Conservation (phyloP, 2,113 vertebrate genomes). For the Columba livia region DNA sequence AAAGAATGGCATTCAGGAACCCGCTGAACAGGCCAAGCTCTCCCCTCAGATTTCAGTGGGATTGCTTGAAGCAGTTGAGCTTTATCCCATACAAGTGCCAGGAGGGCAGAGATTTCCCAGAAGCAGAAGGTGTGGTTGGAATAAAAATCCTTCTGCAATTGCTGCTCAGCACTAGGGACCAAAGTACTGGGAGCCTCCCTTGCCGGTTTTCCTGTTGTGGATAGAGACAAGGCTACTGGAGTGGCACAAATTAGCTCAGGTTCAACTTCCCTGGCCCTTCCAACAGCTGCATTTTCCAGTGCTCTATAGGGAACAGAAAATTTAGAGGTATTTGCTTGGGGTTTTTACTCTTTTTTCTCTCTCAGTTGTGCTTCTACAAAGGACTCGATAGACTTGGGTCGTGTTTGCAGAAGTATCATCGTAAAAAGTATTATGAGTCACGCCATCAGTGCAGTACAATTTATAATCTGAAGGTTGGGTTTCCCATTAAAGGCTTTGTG, state of each 20-base stretch:
- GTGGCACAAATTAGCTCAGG: neutral
- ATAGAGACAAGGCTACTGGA: neutral
- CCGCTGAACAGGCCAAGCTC: slow-evolving; percentile 24
- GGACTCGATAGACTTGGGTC: neutral
- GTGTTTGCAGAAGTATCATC: neutral
- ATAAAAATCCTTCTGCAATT: neutral
- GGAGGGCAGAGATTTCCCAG: slow-evolving; percentile 34
- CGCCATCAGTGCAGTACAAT: neutral
- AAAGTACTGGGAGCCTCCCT: neutral
- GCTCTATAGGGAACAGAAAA: neutral
- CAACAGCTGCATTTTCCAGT: neutral
- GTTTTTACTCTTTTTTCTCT: neutral
- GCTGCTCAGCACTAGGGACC: neutral
- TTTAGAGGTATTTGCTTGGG: neutral
- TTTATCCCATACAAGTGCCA: neutral
- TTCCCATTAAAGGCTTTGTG: neutral
- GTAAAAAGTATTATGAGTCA: neutral
- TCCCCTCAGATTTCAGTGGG: slow-evolving; percentile 7
- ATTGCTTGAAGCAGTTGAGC: slow-evolving; percentile 30
- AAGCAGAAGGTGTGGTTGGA: slow-evolving; percentile 29
- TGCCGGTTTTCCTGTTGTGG: neutral
- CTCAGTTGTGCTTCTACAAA: neutral
- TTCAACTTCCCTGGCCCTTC: neutral
- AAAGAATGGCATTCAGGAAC: slow-evolving; percentile 47
- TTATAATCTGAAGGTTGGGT: neutral